These are phyloP conservation scores for Artibeus jamaicensis DNA, from an alignment of 2,797 vertebrate species.

Conservation along the genomic window DNA sequence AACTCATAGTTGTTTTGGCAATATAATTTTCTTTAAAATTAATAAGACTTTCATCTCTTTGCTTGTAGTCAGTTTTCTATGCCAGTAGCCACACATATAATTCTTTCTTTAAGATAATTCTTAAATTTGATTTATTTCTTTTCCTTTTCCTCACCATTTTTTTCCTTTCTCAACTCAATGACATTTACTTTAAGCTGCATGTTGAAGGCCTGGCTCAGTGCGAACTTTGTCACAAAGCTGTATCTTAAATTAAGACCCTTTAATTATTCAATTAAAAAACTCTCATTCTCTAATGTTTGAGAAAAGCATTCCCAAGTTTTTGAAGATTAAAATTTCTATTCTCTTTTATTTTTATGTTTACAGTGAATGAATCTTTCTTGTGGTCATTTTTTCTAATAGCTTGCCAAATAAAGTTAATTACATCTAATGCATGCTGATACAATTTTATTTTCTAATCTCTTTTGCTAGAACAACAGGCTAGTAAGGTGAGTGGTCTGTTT, in stretches of 20 bases:
- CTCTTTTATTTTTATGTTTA: neutral
- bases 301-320: neutral
- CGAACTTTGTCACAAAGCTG: neutral
- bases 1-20: neutral
- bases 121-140: neutral
- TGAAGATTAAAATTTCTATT: neutral
- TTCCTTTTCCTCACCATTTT: neutral
- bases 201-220: neutral
- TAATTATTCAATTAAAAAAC: neutral
- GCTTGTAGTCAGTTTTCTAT: neutral
- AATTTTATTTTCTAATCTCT: neutral
- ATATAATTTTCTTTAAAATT: conserved; percentile 15
- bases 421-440: neutral
- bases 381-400: neutral
- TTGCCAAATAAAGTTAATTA: neutral
- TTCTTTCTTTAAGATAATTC: neutral
- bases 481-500: neutral
- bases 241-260: neutral
- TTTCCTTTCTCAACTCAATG: neutral
- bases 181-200: neutral
- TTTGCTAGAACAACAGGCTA: neutral
- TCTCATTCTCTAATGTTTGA: neutral
- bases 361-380: neutral
- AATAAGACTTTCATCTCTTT: conserved; percentile 14
- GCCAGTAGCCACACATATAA: neutral